Evolutionary conservation across 1,140 invertebrate genomes (phyloP), one percentile per base, ranked within the genome.

Genomic region (Leptinotarsa texana): DNA sequence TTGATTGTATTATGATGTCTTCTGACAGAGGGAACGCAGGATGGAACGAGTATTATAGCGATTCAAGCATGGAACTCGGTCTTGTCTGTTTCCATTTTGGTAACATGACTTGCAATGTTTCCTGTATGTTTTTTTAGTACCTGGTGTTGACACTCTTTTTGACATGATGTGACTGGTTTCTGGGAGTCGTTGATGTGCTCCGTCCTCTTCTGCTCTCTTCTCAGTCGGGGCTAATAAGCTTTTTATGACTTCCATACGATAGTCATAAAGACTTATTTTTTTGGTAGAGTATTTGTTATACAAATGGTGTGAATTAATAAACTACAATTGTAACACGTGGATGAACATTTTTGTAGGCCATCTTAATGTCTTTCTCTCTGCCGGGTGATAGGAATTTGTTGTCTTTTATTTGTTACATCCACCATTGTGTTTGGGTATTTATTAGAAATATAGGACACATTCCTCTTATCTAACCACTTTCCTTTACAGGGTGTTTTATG

Each of bases 381-480:
- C 24, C 24, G 24, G 24, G 24, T 27, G 5, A 27, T 24, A 24
- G 24, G 24, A 27, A 27, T 61, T 61, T 61, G 57, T 61, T 61
- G 4, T 61, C 57, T 61, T 61, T 61, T 13, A 61, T 61, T 61
- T 61, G 57, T 15, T 61, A 61, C 57, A 61, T 61, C 57, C 57
- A 61, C 57, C 57, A 61, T 61, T 61, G 13, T 61, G 57, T 61
- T 18, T 61, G 6, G 57, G 18, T 61, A 61, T 61, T 61, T 8
- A 61, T 18, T 61, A 61, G 57, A 61, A 61, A 61, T 61, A 61
- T 61, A 61, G 57, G 57, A 61, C 57, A 61, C 15, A 61, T 61
- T 61, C 6, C 57, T 61, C 57, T 13, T 61, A 61, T 61, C 57
- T 61, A 6, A 13, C 0, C 57, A 61, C 18, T 61, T 61, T 61